Conservation (phyloP, 2,888 invertebrate genomes). For the Thelaira solivaga region DNA sequence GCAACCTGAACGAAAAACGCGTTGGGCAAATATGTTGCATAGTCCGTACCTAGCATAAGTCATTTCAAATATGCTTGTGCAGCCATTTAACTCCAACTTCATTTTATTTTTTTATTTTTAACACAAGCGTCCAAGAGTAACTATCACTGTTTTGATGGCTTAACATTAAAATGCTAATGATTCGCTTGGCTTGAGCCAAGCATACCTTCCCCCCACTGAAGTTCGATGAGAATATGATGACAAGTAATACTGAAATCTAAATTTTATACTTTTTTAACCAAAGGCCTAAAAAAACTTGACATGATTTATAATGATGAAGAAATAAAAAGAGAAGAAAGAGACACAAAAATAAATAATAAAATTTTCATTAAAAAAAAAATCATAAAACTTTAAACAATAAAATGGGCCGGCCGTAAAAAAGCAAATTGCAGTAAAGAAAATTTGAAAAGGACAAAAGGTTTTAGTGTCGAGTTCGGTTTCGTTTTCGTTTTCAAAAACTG, state of each 20-base stretch:
- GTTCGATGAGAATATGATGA: slow-evolving; percentile 34
- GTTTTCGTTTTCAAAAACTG: too few species aligned
- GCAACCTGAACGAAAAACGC: too few species aligned
- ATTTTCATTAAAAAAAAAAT: slow-evolving; percentile 31
- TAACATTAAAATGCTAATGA: too few species aligned
- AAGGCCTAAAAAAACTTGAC: slow-evolving; percentile 38
- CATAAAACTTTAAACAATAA: slow-evolving; percentile 12
- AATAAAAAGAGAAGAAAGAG: background rate
- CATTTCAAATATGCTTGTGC: too few species aligned
- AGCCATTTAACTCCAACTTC: too few species aligned
- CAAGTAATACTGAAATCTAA: slow-evolving; percentile 56
- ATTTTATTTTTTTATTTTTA: too few species aligned
- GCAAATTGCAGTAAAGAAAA: slow-evolving; percentile 11
- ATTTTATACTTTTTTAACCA: slow-evolving; percentile 11
- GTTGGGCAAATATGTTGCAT: too few species aligned
- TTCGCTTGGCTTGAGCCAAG: too few species aligned
- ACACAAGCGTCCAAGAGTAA: too few species aligned
- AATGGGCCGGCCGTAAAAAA: slow-evolving; percentile 30
- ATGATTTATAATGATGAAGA: slow-evolving; percentile 38
- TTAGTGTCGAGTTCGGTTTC: background rate
- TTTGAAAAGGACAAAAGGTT: slow-evolving; percentile 1
- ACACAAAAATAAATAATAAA: slow-evolving; percentile 23
- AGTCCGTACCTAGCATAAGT: too few species aligned
- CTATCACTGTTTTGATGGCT: too few species aligned
- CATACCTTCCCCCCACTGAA: slow-evolving; percentile 15